phyloP scores from a whole-genome alignment of 2,888 invertebrate genomes.

The Sarcophaga carnaria region DNA sequence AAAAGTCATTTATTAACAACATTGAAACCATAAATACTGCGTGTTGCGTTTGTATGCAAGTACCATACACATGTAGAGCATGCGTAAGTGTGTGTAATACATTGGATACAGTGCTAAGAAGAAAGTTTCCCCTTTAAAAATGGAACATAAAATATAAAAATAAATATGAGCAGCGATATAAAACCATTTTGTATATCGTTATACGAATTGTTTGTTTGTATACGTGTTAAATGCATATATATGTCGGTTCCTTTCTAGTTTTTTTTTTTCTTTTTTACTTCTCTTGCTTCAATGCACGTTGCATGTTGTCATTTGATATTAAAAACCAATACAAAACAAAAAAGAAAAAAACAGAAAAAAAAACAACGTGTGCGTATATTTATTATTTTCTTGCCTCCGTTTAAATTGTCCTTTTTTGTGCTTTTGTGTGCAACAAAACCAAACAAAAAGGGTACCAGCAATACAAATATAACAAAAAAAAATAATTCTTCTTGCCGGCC shows the following conservation, averaged over 20 bases:
- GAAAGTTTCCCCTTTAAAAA: background rate
- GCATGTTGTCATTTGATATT: slow-evolving; percentile 54
- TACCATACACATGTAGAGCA: background rate
- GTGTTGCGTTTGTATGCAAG: background rate
- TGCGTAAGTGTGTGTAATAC: too few relatives aligned
- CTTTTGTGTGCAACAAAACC: slow-evolving; percentile 14
- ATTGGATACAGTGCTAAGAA: background rate
- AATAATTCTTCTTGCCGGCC: slow-evolving; percentile 11
- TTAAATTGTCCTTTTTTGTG: slow-evolving; percentile 1
- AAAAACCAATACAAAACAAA: too few relatives aligned
- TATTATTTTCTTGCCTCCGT: background rate
- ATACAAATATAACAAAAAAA: background rate
- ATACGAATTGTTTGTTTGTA: background rate
- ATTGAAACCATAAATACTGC: slow-evolving; percentile 56
- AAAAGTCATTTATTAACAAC: slow-evolving; percentile 51
- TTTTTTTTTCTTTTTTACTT: background rate
- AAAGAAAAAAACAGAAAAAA: background rate
- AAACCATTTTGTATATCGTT: background rate
- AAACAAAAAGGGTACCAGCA: background rate
- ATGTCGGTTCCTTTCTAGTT: background rate
- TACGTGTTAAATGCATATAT: background rate
- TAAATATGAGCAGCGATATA: background rate
- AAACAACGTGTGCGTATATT: slow-evolving; percentile 33
- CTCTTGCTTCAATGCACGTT: slow-evolving; percentile 23
- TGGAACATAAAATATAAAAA: slow-evolving; percentile 10